Evolutionary conservation across 2,888 invertebrate genomes (phyloP).

Genomic region (Clunio marinus): DNA sequence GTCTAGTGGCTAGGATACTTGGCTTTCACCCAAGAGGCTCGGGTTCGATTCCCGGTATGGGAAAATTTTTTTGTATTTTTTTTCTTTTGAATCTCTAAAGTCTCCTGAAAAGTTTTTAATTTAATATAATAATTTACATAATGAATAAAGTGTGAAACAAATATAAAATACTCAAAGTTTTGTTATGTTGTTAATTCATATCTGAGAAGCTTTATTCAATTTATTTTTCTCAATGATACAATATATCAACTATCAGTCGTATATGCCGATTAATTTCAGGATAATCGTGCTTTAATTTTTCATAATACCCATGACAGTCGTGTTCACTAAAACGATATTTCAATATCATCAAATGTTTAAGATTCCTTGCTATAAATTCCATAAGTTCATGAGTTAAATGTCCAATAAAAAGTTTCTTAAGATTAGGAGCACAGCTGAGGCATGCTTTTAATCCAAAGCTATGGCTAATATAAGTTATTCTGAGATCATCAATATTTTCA

Average conservation of each 20-base stretch:
- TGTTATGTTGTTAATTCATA: no score
- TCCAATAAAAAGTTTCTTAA: neutral
- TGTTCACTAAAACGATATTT: slow-evolving; percentile 9
- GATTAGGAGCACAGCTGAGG: neutral
- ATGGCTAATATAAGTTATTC: neutral
- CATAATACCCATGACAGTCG: slow-evolving; percentile 11
- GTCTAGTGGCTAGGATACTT: slow-evolving; percentile 53
- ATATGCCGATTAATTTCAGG: slow-evolving; percentile 19
- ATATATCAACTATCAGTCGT: no score
- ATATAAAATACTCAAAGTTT: no score
- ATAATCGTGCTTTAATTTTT: neutral
- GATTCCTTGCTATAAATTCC: slow-evolving; percentile 4
- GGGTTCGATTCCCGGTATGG: slow-evolving; percentile 91
- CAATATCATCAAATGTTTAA: neutral
- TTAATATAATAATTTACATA: no score
- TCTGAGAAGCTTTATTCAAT: no score
- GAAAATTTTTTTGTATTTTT: slow-evolving; percentile 52
- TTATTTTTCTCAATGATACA: no score
- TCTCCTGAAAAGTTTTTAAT: no score
- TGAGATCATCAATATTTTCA: neutral
- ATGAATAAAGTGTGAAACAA: no score
- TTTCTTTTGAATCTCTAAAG: no score
- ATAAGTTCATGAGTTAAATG: slow-evolving; percentile 7
- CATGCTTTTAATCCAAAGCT: neutral
- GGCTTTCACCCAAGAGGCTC: slow-evolving; percentile 59